phyloP scores from a whole-genome alignment of 1,140 invertebrate species.

The Panagrolaimus sp. region DNA sequence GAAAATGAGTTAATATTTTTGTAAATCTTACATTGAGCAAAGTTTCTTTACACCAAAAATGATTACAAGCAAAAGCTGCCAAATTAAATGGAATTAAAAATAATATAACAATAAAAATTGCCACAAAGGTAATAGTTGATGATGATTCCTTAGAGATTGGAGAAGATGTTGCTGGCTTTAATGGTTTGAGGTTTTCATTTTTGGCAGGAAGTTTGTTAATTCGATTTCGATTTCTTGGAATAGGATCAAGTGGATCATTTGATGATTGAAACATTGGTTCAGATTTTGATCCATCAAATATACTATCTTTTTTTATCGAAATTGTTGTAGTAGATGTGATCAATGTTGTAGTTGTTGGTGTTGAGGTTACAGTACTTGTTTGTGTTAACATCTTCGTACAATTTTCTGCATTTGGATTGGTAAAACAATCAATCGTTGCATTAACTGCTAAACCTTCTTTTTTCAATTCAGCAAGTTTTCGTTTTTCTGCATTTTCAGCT shows the following conservation, averaged over 20 bases:
- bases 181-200: not conserved
- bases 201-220: not conserved
- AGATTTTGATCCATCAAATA: not conserved
- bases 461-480: slow-evolving; percentile 17
- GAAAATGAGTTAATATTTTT: too few relatives aligned
- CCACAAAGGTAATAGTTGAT: too few relatives aligned
- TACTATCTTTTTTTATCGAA: not conserved
- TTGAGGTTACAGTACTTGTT: slow-evolving; percentile 16
- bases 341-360: slow-evolving; percentile 16
- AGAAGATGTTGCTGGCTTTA: not conserved
- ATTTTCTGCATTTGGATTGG: not conserved
- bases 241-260: not conserved
- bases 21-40: too few relatives aligned
- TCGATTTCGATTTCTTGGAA: not conserved
- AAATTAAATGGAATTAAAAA: too few relatives aligned
- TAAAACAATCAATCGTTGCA: not conserved
- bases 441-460: not conserved
- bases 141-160: too few relatives aligned
- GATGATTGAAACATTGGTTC: not conserved
- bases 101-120: too few relatives aligned
- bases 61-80: too few relatives aligned
- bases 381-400: not conserved
- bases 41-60: too few relatives aligned
- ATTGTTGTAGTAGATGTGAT: slow-evolving; percentile 23
- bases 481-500: slow-evolving; percentile 13